Evolutionary conservation across 2,113 vertebrate genomes (phyloP).

Genomic region (Brachypteracias leptosomus): DNA sequence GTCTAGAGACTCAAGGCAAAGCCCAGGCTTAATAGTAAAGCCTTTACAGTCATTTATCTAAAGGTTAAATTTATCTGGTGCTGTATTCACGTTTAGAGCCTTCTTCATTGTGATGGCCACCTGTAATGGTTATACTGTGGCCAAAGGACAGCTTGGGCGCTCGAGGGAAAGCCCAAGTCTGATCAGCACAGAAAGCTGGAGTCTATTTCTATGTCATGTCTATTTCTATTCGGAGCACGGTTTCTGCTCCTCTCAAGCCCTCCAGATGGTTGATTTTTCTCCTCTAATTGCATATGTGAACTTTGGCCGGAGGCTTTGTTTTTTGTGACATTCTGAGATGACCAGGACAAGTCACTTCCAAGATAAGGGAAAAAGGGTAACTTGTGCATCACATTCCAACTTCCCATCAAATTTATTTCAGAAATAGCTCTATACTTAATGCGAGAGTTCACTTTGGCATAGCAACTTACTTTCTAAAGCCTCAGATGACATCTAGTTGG

Average conservation of each 20-base stretch:
- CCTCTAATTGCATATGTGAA: neutral
- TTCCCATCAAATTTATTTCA: neutral
- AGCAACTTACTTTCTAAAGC: neutral
- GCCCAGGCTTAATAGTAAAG: neutral
- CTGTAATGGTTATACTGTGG: neutral
- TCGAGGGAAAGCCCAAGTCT: neutral
- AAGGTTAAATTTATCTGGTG: neutral
- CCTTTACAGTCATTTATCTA: neutral
- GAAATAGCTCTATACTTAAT: neutral
- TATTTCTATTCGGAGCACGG: neutral
- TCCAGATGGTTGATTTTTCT: neutral
- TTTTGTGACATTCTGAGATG: neutral
- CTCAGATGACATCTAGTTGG: neutral
- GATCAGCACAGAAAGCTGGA: neutral
- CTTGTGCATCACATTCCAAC: neutral
- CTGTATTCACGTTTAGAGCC: neutral
- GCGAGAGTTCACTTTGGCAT: neutral
- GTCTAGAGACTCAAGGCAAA: neutral
- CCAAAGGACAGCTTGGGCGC: neutral
- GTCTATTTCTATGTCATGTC: neutral
- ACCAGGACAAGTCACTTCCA: neutral
- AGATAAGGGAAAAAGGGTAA: neutral
- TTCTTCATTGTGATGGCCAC: neutral
- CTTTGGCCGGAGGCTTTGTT: neutral
- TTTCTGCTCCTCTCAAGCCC: neutral